Conservation (phyloP, 1,140 invertebrate genomes). For the Mercenaria mercenaria region DNA sequence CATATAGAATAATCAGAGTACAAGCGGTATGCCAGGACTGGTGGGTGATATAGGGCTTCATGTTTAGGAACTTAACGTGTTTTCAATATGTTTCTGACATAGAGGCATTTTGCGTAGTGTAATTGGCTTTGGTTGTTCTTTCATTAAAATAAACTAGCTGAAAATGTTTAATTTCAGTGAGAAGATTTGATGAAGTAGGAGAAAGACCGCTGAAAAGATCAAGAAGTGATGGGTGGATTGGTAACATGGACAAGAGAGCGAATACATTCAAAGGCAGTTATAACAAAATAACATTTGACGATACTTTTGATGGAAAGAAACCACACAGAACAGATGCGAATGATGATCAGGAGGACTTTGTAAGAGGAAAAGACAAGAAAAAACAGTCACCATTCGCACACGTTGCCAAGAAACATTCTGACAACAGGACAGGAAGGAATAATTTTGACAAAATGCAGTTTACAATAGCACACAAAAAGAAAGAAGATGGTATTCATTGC, state of each 20-base stretch:
- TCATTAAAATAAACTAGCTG: no score
- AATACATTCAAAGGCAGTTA: neutral
- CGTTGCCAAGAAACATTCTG: neutral
- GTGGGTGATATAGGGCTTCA: no score
- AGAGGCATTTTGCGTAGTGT: no score
- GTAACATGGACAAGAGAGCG: neutral
- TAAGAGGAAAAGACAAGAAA: neutral
- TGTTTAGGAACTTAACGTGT: no score
- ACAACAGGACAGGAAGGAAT: neutral
- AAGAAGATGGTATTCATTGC: neutral
- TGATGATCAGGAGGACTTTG: neutral
- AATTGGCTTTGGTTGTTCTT: no score
- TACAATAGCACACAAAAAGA: neutral
- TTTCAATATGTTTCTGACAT: no score
- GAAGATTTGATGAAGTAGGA: neutral
- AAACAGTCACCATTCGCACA: neutral
- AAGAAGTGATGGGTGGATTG: neutral
- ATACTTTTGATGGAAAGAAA: neutral
- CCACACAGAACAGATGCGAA: neutral
- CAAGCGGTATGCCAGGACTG: no score
- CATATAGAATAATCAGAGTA: no score
- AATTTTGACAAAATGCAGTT: constrained; percentile 37
- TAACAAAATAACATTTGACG: neutral
- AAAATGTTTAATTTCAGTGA: no score
- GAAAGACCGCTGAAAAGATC: neutral